Conservation (phyloP, 2,113 vertebrate species). For the Nycticorax nycticorax region DNA sequence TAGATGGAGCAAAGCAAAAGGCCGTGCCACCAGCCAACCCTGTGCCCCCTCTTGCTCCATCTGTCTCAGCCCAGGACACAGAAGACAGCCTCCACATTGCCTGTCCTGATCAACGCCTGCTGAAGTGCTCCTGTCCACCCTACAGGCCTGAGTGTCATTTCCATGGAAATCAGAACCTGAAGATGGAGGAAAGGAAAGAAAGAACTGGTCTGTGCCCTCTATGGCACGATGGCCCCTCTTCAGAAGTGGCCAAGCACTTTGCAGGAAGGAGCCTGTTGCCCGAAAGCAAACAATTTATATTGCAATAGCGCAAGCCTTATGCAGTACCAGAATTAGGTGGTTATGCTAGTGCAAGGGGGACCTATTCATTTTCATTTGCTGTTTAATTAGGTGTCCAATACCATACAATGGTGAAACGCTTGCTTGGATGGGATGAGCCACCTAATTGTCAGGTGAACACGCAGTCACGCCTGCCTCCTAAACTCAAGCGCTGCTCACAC, state of each 20-base stretch:
- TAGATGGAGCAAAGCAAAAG: not conserved
- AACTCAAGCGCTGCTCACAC: not conserved
- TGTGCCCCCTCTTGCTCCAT: not conserved
- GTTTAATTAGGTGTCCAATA: slow-evolving; percentile 22
- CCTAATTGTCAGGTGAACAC: not conserved
- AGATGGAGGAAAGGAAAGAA: not conserved
- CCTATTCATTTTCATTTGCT: not conserved
- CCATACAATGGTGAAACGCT: not conserved
- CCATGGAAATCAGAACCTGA: not conserved
- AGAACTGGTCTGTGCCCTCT: rapidly evolving
- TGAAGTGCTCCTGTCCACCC: not conserved
- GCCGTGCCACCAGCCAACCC: not conserved
- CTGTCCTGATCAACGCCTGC: not conserved
- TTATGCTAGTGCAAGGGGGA: not conserved
- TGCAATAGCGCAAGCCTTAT: not conserved
- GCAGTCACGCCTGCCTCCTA: not conserved
- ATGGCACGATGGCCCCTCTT: not conserved
- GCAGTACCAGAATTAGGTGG: not conserved
- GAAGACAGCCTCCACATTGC: not conserved
- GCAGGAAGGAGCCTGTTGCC: not conserved
- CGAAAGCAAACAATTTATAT: not conserved
- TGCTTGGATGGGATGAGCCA: not conserved
- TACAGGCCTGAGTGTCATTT: not conserved
- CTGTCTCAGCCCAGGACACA: not conserved
- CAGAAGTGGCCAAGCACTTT: not conserved